phyloP scores from a whole-genome alignment of 1,140 invertebrate species.

The Zaprionus camerounensis region DNA sequence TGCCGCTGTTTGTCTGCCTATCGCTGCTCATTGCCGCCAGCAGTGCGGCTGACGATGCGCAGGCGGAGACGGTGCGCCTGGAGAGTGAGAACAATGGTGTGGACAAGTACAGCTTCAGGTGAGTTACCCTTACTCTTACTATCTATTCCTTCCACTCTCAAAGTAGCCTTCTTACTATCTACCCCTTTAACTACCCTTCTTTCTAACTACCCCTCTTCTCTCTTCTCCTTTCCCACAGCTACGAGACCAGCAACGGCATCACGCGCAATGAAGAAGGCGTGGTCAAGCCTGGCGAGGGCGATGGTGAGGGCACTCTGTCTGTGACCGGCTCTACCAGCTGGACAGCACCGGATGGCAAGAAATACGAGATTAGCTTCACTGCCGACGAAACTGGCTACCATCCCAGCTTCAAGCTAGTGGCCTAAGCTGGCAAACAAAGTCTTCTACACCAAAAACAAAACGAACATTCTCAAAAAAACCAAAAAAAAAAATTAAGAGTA shows the following conservation, averaged over 20 bases:
- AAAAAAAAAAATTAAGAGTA: constrained; percentile 7
- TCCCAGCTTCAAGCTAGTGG: constrained; percentile 86
- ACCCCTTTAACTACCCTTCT: no score
- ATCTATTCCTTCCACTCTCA: no score
- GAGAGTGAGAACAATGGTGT: constrained; percentile 5
- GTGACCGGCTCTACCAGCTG: constrained; percentile 89
- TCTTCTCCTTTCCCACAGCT: constrained; percentile 78
- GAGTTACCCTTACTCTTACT: neutral
- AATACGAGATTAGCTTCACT: constrained; percentile 87
- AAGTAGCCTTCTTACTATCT: no score
- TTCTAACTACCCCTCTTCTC: no score
- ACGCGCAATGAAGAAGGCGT: constrained; percentile 87
- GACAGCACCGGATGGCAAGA: constrained; percentile 87
- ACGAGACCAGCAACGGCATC: constrained; percentile 90
- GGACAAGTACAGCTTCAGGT: neutral
- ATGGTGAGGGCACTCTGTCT: constrained; percentile 85
- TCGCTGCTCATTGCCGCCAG: neutral
- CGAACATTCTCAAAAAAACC: constrained; percentile 19
- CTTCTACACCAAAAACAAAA: neutral
- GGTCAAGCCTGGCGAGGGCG: constrained; percentile 85
- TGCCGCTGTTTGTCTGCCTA: neutral
- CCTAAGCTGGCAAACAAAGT: constrained; percentile 1
- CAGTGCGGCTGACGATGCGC: neutral
- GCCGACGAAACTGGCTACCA: constrained; percentile 91
- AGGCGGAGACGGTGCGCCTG: neutral